Conservation (phyloP, 2,888 invertebrate species). For the Parapristionchus giblindavisi region DNA sequence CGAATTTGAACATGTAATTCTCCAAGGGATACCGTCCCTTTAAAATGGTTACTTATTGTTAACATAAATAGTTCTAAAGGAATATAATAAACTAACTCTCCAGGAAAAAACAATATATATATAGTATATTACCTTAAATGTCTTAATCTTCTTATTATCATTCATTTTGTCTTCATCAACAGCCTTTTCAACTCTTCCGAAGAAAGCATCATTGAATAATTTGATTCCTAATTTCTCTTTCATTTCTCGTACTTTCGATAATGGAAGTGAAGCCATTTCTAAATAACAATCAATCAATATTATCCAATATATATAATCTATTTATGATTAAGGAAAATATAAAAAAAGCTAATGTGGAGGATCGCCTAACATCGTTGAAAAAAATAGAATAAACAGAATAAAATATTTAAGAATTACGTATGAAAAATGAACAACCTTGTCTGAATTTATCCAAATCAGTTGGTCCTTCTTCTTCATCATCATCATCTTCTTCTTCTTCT, state of each 20-base stretch:
- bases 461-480: constrained; percentile 41
- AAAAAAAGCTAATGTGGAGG: neutral
- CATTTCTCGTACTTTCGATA: constrained; percentile 57
- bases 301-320: neutral
- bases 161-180: constrained; percentile 18
- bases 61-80: too few relatives aligned
- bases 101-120: too few relatives aligned
- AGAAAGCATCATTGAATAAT: constrained; percentile 59
- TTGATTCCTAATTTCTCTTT: constrained; percentile 60
- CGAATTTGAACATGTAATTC: too few relatives aligned
- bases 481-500: constrained; percentile 39
- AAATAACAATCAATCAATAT: neutral
- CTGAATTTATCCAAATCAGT: constrained; percentile 45
- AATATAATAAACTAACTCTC: too few relatives aligned
- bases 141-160: constrained; percentile 9
- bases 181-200: constrained; percentile 40
- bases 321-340: neutral
- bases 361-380: neutral
- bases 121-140: constrained; percentile 34
- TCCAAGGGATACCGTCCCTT: too few relatives aligned
- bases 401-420: neutral
- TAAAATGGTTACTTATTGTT: too few relatives aligned
- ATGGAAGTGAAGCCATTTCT: constrained; percentile 57
- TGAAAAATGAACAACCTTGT: constrained; percentile 24
- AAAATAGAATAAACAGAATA: too few relatives aligned